Evolutionary conservation across 2,888 invertebrate genomes (phyloP).

Genomic region (Luperina testacea): DNA sequence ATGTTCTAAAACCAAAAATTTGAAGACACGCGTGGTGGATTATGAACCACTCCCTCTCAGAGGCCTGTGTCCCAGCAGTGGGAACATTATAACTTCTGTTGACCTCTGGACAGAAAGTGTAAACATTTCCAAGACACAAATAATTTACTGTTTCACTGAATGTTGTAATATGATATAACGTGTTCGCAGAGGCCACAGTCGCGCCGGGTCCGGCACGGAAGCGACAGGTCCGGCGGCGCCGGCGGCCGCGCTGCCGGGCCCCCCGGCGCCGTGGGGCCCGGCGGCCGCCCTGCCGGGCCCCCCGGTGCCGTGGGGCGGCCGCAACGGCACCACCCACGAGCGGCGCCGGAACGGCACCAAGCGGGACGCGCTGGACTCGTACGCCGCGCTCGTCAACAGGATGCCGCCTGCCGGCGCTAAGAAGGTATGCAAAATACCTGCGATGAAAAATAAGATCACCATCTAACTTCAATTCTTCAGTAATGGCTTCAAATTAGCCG

Average conservation of each 20-base stretch:
- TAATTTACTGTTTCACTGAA: not conserved
- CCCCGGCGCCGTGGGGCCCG: constrained; percentile 11
- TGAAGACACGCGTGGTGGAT: not conserved
- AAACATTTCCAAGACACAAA: not conserved
- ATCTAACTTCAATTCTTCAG: not conserved
- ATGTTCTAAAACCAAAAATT: not conserved
- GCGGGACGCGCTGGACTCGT: constrained; percentile 78
- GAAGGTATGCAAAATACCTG: constrained; percentile 71
- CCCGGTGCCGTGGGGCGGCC: constrained; percentile 68
- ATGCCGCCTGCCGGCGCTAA: constrained; percentile 86
- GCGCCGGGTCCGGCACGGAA: constrained; percentile 81
- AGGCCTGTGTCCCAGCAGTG: not conserved
- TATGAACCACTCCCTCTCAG: not conserved
- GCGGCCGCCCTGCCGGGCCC: constrained; percentile 15
- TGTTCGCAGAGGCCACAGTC: constrained; percentile 80
- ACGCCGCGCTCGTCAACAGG: constrained; percentile 84
- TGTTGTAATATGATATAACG: not conserved
- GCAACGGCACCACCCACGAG: constrained; percentile 76
- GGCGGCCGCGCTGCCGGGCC: constrained; percentile 31
- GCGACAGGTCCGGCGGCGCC: constrained; percentile 64
- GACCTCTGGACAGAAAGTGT: not conserved
- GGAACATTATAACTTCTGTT: not conserved
- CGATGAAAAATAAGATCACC: not conserved
- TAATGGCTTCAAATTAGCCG: not conserved
- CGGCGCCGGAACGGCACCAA: constrained; percentile 81